Conservation (phyloP, 2,797 vertebrate genomes). For the Anguilla pacifica region DNA sequence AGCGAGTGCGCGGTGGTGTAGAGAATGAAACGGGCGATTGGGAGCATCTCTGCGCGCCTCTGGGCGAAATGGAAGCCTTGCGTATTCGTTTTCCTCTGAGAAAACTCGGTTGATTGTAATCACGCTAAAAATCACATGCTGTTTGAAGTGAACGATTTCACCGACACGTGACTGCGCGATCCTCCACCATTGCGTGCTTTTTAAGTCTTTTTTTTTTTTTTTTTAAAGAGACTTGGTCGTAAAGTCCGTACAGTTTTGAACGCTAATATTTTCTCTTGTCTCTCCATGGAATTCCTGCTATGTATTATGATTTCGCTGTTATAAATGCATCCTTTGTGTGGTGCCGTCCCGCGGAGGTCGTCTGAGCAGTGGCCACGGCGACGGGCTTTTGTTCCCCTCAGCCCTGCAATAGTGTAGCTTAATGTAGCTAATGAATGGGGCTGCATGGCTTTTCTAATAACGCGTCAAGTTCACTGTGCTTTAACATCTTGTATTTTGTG, state of each 20-base stretch:
- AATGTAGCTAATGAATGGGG: background rate
- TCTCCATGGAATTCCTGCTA: background rate
- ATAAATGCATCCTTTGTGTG: slow-evolving; percentile 9
- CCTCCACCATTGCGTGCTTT: background rate
- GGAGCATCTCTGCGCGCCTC: slow-evolving; percentile 1
- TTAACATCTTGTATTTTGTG: background rate
- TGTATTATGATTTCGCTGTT: slow-evolving; percentile 9
- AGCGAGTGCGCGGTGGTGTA: background rate
- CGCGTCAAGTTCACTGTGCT: background rate
- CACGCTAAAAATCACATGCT: slow-evolving; percentile 35
- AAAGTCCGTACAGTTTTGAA: background rate
- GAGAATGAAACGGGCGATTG: background rate
- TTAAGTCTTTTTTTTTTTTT: background rate
- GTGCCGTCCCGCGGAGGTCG: background rate
- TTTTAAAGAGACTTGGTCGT: background rate
- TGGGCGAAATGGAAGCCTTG: background rate
- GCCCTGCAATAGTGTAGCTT: background rate
- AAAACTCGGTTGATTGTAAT: slow-evolving; percentile 11
- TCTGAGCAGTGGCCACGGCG: background rate
- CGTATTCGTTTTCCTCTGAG: background rate
- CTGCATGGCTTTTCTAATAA: background rate
- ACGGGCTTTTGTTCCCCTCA: background rate
- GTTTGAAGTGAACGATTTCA: slow-evolving; percentile 1
- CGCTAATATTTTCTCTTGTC: background rate
- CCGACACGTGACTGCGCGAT: slow-evolving; percentile 24